These are phyloP conservation scores for Diplolepis rosae DNA, from an alignment of 2,888 invertebrate genomes.

Conservation along the genomic window DNA sequence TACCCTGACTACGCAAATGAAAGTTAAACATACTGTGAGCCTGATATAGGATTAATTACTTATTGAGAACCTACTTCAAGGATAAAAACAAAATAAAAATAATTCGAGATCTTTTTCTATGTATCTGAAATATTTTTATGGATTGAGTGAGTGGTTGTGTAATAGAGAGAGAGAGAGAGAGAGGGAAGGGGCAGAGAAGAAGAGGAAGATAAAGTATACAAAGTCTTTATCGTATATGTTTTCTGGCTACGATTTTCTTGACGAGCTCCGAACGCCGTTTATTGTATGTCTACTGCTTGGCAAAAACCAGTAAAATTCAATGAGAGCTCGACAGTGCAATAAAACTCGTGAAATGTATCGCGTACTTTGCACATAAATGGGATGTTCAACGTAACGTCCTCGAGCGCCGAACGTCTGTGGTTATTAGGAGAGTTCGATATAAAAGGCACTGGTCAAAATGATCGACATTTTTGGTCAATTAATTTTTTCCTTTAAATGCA, in stretches of 20 bases:
- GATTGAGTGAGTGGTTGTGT: neutral
- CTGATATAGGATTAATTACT: too few species aligned
- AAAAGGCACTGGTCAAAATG: constrained; percentile 8
- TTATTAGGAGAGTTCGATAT: constrained; percentile 20
- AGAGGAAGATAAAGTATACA: neutral
- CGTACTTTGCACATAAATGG: constrained; percentile 53
- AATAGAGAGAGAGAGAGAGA: neutral
- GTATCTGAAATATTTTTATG: too few species aligned
- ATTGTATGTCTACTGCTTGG: constrained; percentile 23
- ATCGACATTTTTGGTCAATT: constrained; percentile 9
- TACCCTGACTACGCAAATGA: neutral
- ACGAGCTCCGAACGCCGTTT: constrained; percentile 10
- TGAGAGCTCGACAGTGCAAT: constrained; percentile 48
- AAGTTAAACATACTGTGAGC: too few species aligned
- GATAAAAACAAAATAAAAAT: too few species aligned
- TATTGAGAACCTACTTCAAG: too few species aligned
- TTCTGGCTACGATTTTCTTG: constrained; percentile 8
- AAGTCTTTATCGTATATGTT: constrained; percentile 25
- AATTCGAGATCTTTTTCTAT: too few species aligned
- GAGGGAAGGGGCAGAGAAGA: neutral
- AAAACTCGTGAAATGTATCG: constrained; percentile 50
- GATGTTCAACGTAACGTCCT: constrained; percentile 36
- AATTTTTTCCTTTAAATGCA: neutral
- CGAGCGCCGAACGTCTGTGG: constrained; percentile 14
- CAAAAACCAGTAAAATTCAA: constrained; percentile 53